Base-by-base conservation (phyloP, 2,797 vertebrate species). In the Thaleichthys pacificus region DNA sequence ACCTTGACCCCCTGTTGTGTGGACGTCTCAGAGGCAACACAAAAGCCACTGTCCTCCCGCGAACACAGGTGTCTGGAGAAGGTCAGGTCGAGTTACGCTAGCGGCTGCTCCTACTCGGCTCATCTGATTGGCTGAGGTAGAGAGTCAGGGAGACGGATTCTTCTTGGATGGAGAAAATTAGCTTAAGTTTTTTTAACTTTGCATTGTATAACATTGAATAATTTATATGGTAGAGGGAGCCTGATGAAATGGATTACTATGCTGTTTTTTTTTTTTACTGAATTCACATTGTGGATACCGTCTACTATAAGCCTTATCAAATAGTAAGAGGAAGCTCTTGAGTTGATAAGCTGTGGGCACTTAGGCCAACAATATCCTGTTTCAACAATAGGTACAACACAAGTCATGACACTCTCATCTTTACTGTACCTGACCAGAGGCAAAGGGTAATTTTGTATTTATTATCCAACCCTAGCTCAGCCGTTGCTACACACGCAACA, bases 31-130 rank as follows among this genome's bases (percentile, higher is more conserved):
- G 74, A 84, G 84, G 79, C 81, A 82, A 91, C 87, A 93, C 91
- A 91, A 90, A 90, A 86, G 84, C 81, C 78, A 84, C 83, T 91
- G 92, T 92, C 91, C 88, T 88, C 89, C 47, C 66, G 81, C 80
- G 75, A 88, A 85, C 92, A 93, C 93, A 93, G 92, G 93, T 94
- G 93, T 88, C 83, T 76, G 77, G 70, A 87, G 77, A 74, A 82
- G 80, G 74, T 77, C 68, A 87, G 91, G 82, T 90, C 84, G 63
- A 79, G 86, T 91, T 90, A 87, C 85, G 82, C 1, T 12, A 61
- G 68, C 19, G 4, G 73, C 79, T 82, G 72, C 77, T 76, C 70
- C 73, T 69, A 78, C 74, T 58, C 69, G 69, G 72, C 54, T 65
- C 64, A 64, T 62, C 63, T 66, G 56, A 7, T 24, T 28, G 5